Evolutionary conservation across 2,888 invertebrate genomes (phyloP).

Genomic region (Melanostoma scalare): DNA sequence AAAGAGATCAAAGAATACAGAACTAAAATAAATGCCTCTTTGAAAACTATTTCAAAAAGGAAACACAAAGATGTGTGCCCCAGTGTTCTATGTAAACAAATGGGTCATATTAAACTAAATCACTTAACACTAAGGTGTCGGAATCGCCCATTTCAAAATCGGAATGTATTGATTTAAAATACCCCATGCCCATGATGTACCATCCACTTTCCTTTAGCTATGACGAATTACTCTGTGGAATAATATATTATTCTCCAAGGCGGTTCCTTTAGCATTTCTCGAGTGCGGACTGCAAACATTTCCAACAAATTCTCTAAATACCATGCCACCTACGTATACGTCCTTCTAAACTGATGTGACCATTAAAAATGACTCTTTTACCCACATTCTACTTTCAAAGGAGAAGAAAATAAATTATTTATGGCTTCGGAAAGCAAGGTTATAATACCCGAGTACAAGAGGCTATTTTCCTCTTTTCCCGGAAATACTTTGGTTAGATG

Average conservation of each 20-base stretch:
- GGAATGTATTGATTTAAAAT: too few relatives aligned
- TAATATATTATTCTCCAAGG: conserved; percentile 1
- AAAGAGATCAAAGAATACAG: too few relatives aligned
- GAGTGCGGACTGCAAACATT: conserved; percentile 56
- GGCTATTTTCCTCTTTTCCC: conserved; percentile 56
- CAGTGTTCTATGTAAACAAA: too few relatives aligned
- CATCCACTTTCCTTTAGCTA: too few relatives aligned
- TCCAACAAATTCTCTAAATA: conserved; percentile 60
- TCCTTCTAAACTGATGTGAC: conserved; percentile 33
- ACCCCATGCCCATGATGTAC: too few relatives aligned
- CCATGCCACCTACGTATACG: conserved; percentile 29
- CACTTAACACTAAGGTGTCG: too few relatives aligned
- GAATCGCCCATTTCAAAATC: too few relatives aligned
- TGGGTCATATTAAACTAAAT: too few relatives aligned
- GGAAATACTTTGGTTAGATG: conserved; percentile 65
- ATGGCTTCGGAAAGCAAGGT: conserved; percentile 54
- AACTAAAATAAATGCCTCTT: too few relatives aligned
- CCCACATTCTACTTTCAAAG: conserved; percentile 50
- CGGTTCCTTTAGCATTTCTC: conserved; percentile 29
- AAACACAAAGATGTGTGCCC: too few relatives aligned
- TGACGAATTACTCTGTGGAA: too few relatives aligned
- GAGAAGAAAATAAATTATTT: conserved; percentile 64
- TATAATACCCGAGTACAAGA: conserved; percentile 42
- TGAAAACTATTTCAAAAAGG: too few relatives aligned
- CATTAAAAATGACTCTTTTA: conserved; percentile 46